Base-by-base conservation (phyloP, 92 coral and sea anemone genomes). In the Metridium senile region DNA sequence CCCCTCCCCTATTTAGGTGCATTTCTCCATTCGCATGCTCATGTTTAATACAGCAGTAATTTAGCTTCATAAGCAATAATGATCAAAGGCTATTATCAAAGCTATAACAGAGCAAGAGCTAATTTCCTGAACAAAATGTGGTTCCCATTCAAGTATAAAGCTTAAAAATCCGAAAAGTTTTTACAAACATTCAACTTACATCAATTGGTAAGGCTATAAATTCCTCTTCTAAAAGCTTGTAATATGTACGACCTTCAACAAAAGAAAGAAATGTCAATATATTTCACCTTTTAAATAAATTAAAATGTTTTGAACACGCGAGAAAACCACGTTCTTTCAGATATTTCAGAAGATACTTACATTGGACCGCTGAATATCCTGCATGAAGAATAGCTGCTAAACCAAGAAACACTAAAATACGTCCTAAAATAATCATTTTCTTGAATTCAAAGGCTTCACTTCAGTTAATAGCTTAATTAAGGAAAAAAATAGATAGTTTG, bases 311-410 rank as follows among this genome's bases (percentile, higher is more conserved):
- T 39, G 49, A 39, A 39, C 49, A 39, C 49, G n/a, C 13, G 49
- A 39, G 4, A 19, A 54, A 54, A 62, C 56, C 78, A 73, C 64
- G 78, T 73, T 33, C 20, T 45, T 11, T 2, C n/a, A n/a, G n/a
- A n/a, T n/a, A 39, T 9, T 20, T 4, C 3, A 2, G 9, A n/a
- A 45, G 17, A 84, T 93, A 84, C 97, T 87, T 78, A 95, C 99
- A 95, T 77, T 95, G 99, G 72, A 92, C 99, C 46, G 99, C 97
- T 6, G 99, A 95, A 73, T 95, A 95, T n/a, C 99, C 99, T 9
- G 99, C 99, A 46, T 95, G 99, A 4, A 95, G 79, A 74, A 95
- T 95, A 31, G 94, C 94, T 46, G 85, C 82, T 80, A 95, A 72
- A 31, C 99, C 99, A 89, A 92, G 33, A 47, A 90, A 79, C 33